Evolutionary conservation across 2,797 vertebrate species (phyloP), one percentile per base, ranked within the genome.

Genomic region (Diplodus sargus): DNA sequence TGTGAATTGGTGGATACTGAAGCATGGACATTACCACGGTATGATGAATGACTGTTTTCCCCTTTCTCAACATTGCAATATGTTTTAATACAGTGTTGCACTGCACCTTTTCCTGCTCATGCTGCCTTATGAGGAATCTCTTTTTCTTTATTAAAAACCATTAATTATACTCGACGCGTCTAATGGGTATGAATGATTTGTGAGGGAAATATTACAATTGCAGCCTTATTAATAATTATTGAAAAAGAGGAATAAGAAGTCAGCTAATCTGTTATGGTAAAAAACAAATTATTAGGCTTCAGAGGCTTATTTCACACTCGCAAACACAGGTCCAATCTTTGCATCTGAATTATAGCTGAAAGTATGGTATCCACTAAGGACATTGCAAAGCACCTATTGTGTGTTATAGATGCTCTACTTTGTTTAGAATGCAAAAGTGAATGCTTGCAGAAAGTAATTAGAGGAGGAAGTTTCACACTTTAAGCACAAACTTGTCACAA

Each of bases 101-200:
- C 79, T 76, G 87, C 82, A 91, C 83, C 87, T 89, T 86, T 87
- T 90, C 79, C 85, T 64, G 39, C 60, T 78, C 62, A 70, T 59
- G 74, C 78, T 81, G 79, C 85, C 82, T 85, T 82, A 82, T 66
- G 82, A 94, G 69, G 76, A 86, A 85, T 86, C 83, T 86, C 73
- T 90, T 90, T 86, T 91, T 92, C 86, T 92, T 93, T 93, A 94
- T 95, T 95, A 93, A 92, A 93, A 91, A 88, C 69, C 90, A 95
- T 95, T 93, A 89, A 95, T 95, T 94, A 92, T 90, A 80, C 77
- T 69, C 30, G 83, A 90, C 90, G 91, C 60, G 52, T 85, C 70
- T 90, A 94, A 93, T 90, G 82, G 85, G 57, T 85, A 90, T 84
- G 78, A 88, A 93, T 90, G 90, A 88, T 90, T 78, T 91, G 79